A percentile compares a stretch with the other conserved stretches of the same genome.
Evolutionary conservation across 1,140 invertebrate species (phyloP).

Genomic region (Dendroctonus valens): DNA sequence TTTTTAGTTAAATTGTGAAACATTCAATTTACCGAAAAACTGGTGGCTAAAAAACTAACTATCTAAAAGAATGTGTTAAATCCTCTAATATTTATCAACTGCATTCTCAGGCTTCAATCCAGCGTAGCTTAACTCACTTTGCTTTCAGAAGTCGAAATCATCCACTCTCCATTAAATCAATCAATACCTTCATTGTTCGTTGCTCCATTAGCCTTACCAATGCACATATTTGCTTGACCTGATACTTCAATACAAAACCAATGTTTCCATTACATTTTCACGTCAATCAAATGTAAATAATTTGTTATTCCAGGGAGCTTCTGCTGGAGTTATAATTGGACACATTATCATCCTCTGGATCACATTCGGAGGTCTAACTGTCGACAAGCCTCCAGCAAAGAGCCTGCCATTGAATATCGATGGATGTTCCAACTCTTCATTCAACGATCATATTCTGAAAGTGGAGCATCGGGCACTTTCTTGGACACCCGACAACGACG

Average conservation of each 20-base stretch:
- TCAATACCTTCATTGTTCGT: neutral
- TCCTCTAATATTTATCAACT: too few relatives aligned
- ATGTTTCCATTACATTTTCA: too few relatives aligned
- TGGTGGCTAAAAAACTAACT: too few relatives aligned
- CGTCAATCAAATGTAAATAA: too few relatives aligned
- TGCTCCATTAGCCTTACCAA: too few relatives aligned
- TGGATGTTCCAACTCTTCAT: slow-evolving; percentile 65
- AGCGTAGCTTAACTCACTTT: neutral
- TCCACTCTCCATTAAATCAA: slow-evolving; percentile 3
- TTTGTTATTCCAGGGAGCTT: slow-evolving; percentile 56
- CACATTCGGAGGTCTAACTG: slow-evolving; percentile 60
- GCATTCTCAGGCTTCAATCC: neutral
- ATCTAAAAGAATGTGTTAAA: too few relatives aligned
- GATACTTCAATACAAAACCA: too few relatives aligned
- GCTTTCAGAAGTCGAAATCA: neutral
- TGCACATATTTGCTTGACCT: too few relatives aligned
- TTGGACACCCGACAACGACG: slow-evolving; percentile 39
- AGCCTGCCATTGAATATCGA: slow-evolving; percentile 59
- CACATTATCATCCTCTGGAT: slow-evolving; percentile 66
- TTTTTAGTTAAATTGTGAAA: too few relatives aligned
- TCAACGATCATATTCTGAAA: slow-evolving; percentile 57
- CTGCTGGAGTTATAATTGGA: slow-evolving; percentile 64
- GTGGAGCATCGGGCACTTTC: slow-evolving; percentile 40
- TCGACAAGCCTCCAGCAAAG: slow-evolving; percentile 51
- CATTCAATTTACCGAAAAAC: too few relatives aligned